Conservation (phyloP, 2,888 invertebrate genomes). For the Corbicula japonica region DNA sequence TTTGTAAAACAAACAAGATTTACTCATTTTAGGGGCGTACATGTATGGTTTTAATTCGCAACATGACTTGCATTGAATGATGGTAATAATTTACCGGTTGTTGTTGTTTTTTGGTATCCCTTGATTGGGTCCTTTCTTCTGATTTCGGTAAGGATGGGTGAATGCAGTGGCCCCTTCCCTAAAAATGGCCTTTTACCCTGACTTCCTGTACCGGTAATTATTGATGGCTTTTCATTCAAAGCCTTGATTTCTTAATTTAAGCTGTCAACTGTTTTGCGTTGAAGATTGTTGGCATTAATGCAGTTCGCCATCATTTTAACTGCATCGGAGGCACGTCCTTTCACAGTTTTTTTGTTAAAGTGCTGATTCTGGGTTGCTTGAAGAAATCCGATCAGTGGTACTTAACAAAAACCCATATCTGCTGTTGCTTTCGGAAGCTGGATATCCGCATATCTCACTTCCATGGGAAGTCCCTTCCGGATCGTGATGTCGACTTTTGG, state of each 20-base stretch:
- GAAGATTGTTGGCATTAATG: background rate
- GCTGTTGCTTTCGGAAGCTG: background rate
- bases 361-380: background rate
- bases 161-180: background rate
- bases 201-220: background rate
- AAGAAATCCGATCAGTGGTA: conserved; percentile 3
- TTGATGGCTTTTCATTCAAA: background rate
- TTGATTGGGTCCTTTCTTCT: too few species aligned
- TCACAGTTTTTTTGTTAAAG: background rate
- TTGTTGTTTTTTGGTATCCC: too few species aligned
- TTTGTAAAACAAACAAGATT: too few species aligned
- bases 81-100: too few species aligned
- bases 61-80: too few species aligned
- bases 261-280: background rate
- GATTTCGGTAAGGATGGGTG: too few species aligned
- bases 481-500: conserved; percentile 7
- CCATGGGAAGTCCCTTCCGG: background rate
- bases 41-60: too few species aligned
- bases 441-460: background rate
- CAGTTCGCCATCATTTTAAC: background rate
- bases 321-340: background rate
- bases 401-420: background rate
- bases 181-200: conserved; percentile 4
- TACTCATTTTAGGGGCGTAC: too few species aligned
- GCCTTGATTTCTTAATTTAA: conserved; percentile 1